phyloP scores from a whole-genome alignment of 2,888 invertebrate genomes.

The Gonocerus acuteangulatus region DNA sequence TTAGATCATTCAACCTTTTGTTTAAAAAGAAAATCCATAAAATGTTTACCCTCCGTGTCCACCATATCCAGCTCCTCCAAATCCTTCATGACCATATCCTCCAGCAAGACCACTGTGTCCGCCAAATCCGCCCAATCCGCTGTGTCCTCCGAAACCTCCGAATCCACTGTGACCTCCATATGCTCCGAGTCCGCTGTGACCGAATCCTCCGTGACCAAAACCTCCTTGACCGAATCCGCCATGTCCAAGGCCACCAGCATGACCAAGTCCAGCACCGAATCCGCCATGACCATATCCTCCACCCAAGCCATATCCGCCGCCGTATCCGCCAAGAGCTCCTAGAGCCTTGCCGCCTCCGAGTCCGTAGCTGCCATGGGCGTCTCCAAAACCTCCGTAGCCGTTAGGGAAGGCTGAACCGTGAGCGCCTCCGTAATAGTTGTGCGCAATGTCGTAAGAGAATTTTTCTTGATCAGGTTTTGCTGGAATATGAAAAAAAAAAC shows the following conservation, averaged over 20 bases:
- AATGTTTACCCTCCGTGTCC: no score
- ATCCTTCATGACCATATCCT: slow-evolving; percentile 7
- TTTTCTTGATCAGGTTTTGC: slow-evolving; percentile 30
- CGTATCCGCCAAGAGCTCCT: slow-evolving; percentile 29
- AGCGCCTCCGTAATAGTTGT: slow-evolving; percentile 31
- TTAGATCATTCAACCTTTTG: no score
- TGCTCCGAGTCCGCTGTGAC: slow-evolving; percentile 20
- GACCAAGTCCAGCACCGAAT: not conserved
- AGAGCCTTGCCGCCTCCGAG: slow-evolving; percentile 27
- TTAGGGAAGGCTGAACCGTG: slow-evolving; percentile 33
- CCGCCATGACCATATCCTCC: slow-evolving; percentile 22
- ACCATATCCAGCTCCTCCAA: not conserved
- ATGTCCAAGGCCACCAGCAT: not conserved
- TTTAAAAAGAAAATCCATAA: no score
- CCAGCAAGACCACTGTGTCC: not conserved
- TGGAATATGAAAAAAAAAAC: slow-evolving; percentile 17
- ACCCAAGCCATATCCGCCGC: slow-evolving; percentile 25
- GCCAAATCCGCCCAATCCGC: not conserved
- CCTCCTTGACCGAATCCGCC: slow-evolving; percentile 19
- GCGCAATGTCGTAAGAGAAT: slow-evolving; percentile 31
- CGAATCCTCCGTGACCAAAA: slow-evolving; percentile 9
- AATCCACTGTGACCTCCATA: slow-evolving; percentile 1
- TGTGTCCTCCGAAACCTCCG: not conserved
- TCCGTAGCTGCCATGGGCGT: slow-evolving; percentile 33
- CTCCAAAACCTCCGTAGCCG: slow-evolving; percentile 35